phyloP scores from a whole-genome alignment of 2,888 invertebrate genomes.

The Sipha maydis region DNA sequence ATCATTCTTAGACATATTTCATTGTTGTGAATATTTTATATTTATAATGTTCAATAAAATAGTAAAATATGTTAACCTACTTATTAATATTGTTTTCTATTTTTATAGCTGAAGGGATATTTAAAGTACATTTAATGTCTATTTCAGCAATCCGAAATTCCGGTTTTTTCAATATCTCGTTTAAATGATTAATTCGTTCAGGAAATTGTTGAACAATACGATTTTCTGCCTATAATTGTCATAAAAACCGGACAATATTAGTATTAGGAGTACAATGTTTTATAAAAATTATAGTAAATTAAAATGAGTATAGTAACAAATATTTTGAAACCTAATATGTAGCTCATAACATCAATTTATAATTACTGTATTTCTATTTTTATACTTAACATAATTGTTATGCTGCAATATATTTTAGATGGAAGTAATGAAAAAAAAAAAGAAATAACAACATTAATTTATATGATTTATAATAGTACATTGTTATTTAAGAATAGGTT shows the following conservation, averaged over 20 bases:
- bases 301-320: too few relatives aligned
- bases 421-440: too few relatives aligned
- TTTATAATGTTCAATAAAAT: not conserved
- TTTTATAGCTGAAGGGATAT: constrained; percentile 90
- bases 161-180: constrained; percentile 84
- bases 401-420: too few relatives aligned
- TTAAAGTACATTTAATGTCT: constrained; percentile 80
- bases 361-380: too few relatives aligned
- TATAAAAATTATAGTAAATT: not conserved
- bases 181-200: constrained; percentile 90
- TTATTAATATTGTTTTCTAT: constrained; percentile 71
- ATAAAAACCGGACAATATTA: constrained; percentile 26
- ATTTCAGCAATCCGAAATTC: constrained; percentile 84
- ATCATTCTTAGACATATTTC: too few relatives aligned
- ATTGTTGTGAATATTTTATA: too few relatives aligned
- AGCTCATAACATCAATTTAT: too few relatives aligned
- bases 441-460: too few relatives aligned
- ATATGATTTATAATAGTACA: too few relatives aligned
- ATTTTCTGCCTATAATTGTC: constrained; percentile 76
- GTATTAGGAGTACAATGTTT: not conserved
- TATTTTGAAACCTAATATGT: too few relatives aligned
- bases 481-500: too few relatives aligned
- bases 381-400: too few relatives aligned
- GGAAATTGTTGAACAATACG: constrained; percentile 91
- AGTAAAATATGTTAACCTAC: constrained; percentile 64